Base-by-base conservation (phyloP, 2,888 invertebrate species). In the Drosophila recens region DNA sequence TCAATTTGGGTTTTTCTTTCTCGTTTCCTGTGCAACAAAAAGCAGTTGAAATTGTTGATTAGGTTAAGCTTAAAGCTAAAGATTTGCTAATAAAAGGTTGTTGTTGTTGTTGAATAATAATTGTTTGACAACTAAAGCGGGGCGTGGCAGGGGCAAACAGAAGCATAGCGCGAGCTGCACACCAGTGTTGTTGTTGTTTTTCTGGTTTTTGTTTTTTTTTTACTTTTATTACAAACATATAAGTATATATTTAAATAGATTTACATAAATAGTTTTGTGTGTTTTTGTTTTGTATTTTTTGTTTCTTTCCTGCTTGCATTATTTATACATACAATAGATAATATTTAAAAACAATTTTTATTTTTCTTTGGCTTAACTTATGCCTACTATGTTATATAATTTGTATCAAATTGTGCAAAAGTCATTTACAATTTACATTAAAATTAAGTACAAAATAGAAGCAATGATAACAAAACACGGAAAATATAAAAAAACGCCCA, bases 361-460 rank as follows among this genome's bases (percentile, higher is more conserved):
- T 82, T 72, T 80, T 90, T 91, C 91, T 92, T 92, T 92, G 92
- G 92, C 92, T 92, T 92, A 92, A 90, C 92, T 92, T 92, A 92
- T 85, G 78, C 79, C 82, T 89, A 87, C 82, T 75, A 77, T 68
- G 61, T 80, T 82, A 72, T 65, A 76, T 70, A 72, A 75, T 69
- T 73, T 65, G 72, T 85, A 80, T 82, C 68, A 76, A 76, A 77
- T 82, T 79, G 82, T 87, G 86, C 80, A 80, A 79, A 68, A 86
- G 66, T 89, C 78, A 70, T 67, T 84, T 84, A 84, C 89, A 84
- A 79, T 82, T 74, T 36, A 64, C 36, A 64, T 64, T 83, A 78
- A 82, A 61, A 77, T 90, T 90, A 90, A 83, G 80, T 89, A 79
- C 82, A 77, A 88, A 49, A 40, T 71, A 67, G 72, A 67, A 67